These are phyloP conservation scores for Venustaconcha ellipsiformis DNA, from an alignment of 1,140 invertebrate genomes.

Conservation along the genomic window DNA sequence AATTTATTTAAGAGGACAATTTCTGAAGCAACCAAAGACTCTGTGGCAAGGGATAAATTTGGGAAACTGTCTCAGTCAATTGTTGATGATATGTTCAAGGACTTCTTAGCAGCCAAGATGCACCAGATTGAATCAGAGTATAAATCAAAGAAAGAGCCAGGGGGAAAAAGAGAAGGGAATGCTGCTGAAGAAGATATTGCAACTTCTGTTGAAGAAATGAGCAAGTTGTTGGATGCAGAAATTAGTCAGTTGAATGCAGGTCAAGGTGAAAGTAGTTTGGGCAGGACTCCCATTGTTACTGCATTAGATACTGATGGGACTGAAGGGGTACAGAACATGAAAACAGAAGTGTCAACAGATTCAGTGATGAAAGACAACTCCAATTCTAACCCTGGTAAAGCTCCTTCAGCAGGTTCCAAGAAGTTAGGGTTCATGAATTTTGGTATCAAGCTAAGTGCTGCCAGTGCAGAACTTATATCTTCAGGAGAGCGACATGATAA, in stretches of 20 bases:
- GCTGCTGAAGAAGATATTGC: conserved; percentile 44
- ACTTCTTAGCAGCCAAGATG: conserved; percentile 53
- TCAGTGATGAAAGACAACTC: neutral
- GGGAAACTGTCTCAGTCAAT: conserved; percentile 33
- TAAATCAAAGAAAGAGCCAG: conserved; percentile 33
- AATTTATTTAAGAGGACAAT: too few relatives aligned
- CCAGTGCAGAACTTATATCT: conserved; percentile 34
- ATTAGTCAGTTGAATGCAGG: conserved; percentile 32
- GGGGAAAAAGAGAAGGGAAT: neutral
- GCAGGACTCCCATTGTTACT: neutral
- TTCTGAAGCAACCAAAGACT: too few relatives aligned
- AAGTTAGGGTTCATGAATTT: conserved; percentile 23
- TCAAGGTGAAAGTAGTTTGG: neutral
- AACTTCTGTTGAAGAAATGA: conserved; percentile 63
- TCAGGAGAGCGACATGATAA: conserved; percentile 6
- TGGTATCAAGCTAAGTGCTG: conserved; percentile 32
- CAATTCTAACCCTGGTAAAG: neutral
- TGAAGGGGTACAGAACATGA: neutral
- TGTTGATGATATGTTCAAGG: conserved; percentile 56
- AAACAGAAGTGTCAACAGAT: conserved; percentile 1
- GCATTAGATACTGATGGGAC: neutral
- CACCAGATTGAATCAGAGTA: conserved; percentile 42
- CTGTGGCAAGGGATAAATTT: conserved; percentile 6
- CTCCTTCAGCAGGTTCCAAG: conserved; percentile 19
- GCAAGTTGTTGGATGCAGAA: conserved; percentile 68